A percentile compares a stretch with the other conserved stretches of the same genome.
These are phyloP conservation scores for Chinchilla lanigera DNA, from an alignment of 2,113 vertebrate species.

Conservation along the genomic window DNA sequence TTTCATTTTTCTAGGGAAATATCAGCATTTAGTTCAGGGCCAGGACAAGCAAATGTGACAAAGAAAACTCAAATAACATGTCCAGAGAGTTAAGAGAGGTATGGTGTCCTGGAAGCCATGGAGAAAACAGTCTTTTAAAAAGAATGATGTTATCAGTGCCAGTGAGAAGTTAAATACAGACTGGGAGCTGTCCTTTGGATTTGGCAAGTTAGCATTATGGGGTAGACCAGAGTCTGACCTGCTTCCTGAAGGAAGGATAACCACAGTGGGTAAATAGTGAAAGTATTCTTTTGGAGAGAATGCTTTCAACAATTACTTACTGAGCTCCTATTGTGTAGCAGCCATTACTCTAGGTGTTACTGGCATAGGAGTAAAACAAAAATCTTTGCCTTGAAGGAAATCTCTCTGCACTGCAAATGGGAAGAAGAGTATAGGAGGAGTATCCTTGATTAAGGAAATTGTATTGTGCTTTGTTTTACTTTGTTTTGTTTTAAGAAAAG, in stretches of 20 bases:
- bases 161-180: background rate
- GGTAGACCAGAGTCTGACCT: background rate
- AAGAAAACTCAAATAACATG: slow-evolving; percentile 25
- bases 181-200: background rate
- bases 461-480: background rate
- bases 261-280: background rate
- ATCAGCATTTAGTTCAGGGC: background rate
- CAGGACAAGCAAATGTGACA: slow-evolving; percentile 39
- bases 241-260: background rate
- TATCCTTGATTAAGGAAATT: background rate
- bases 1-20: background rate
- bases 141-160: background rate
- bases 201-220: background rate
- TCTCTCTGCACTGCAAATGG: background rate
- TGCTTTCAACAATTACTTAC: background rate
- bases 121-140: slow-evolving; percentile 16
- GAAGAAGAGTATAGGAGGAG: background rate
- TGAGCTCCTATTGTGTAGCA: background rate
- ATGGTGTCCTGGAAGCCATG: background rate
- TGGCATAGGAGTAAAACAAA: background rate
- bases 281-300: background rate
- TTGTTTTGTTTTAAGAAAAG: background rate
- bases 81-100: background rate
- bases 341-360: background rate
- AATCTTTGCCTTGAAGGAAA: background rate